Evolutionary conservation across 2,888 invertebrate genomes (phyloP), one percentile per base, ranked within the genome.

Genomic region (Tiphia femorata): DNA sequence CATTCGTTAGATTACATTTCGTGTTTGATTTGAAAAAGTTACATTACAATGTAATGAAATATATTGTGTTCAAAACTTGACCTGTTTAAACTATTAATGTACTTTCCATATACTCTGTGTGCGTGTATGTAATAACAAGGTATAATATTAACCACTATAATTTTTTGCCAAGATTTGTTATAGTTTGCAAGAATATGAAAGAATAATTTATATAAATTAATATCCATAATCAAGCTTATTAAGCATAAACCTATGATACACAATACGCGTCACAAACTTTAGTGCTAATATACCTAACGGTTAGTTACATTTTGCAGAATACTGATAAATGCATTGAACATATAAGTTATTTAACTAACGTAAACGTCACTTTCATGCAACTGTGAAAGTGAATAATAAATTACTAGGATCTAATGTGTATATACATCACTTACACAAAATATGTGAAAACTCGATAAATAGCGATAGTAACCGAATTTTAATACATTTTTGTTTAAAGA

Each of bases 401-500:
- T 68, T 62, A 68, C 20, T 65, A 69, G 33, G 16, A 40, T 42
- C 60, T 61, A 59, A 53, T 55, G 29, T 63, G 53, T 63, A 52
- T 57, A 55, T 51, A 64, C 41, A 40, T 19, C 37, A 38, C 38
- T 54, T 53, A 54, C 35, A 58, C 3, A 58, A 58, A 50, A 19
- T 47, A 49, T 43, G 42, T 29, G 43, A 49, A 51, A 50, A 50
- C 14, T 0, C 54, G 53, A 57, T 57, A 60, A 62, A 64, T 64
- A 58, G 14, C 43, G 48, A 52, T 17, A 52, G 30, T 51, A 51
- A 3, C 33, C 33, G 14, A 33, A 33, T 14, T 38, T 20, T 19
- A 40, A 23, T 12, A 23, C 3, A 16, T 49, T 33, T 10, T 25
- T 44, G 5, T 30, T n/a, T n/a, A n/a, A n/a, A n/a, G n/a, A n/a